Evolutionary conservation across 1,140 invertebrate species (phyloP).

Genomic region (Microplitis mediator): DNA sequence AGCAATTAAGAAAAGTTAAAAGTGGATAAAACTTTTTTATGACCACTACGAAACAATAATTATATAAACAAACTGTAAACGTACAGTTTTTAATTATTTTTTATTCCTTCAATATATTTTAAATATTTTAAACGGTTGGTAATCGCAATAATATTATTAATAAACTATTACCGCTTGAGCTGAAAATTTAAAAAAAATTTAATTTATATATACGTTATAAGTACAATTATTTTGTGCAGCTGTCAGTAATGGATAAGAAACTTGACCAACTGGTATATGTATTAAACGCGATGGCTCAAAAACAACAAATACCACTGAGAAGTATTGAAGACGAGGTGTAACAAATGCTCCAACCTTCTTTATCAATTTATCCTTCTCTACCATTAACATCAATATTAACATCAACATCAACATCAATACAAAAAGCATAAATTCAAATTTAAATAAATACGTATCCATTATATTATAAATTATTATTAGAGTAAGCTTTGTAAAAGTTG

Average conservation of each 20-base stretch:
- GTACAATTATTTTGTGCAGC: constrained; percentile 58
- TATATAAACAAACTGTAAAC: no score
- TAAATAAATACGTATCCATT: no score
- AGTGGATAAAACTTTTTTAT: no score
- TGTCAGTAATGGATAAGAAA: constrained; percentile 75
- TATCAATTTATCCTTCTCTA: constrained; percentile 18
- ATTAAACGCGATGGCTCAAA: constrained; percentile 68
- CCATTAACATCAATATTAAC: constrained; percentile 33
- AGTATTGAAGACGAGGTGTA: constrained; percentile 61
- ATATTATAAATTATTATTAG: no score
- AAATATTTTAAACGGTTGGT: no score
- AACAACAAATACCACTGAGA: constrained; percentile 63
- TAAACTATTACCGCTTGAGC: neutral
- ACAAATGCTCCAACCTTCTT: constrained; percentile 35
- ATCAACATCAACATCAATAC: constrained; percentile 37
- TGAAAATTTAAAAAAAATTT: neutral
- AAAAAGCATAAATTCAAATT: no score
- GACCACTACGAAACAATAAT: no score
- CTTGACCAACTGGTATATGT: constrained; percentile 72
- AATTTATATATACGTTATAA: neutral
- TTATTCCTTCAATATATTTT: no score
- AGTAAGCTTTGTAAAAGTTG: no score
- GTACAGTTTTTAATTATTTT: no score
- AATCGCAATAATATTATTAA: no score
- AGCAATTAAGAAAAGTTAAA: no score